Conservation (phyloP, 2,888 invertebrate genomes). For the Caenorhabditis becei region DNA sequence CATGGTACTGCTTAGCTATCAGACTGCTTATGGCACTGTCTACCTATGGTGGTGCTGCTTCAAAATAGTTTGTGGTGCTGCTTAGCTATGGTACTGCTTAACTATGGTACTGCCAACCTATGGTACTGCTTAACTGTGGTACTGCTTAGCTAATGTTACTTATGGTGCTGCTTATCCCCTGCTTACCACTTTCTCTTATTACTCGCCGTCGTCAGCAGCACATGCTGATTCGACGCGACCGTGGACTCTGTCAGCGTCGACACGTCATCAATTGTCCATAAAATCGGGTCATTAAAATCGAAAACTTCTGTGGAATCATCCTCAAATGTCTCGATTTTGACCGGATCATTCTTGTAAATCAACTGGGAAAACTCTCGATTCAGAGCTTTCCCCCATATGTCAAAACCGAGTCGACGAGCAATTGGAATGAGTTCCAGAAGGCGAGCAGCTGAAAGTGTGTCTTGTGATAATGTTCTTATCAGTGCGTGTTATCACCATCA, state of each 20-base stretch:
- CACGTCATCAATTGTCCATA: slow-evolving; percentile 23
- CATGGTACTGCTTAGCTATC: too few relatives aligned
- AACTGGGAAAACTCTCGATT: slow-evolving; percentile 34
- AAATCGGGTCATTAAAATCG: slow-evolving; percentile 20
- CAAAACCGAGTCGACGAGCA: slow-evolving; percentile 40
- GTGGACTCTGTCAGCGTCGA: slow-evolving; percentile 7
- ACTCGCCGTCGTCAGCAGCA: slow-evolving; percentile 17
- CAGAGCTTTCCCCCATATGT: slow-evolving; percentile 32
- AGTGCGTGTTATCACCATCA: background rate
- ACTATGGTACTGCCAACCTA: too few relatives aligned
- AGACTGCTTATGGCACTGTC: too few relatives aligned
- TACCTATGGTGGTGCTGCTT: too few relatives aligned
- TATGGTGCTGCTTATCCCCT: too few relatives aligned
- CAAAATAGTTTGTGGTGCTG: too few relatives aligned
- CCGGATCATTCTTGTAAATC: slow-evolving; percentile 9
- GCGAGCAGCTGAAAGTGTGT: slow-evolving; percentile 23
- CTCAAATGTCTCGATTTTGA: slow-evolving; percentile 17
- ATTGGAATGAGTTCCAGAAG: slow-evolving; percentile 34
- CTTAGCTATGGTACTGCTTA: too few relatives aligned
- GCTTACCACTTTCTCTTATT: slow-evolving; percentile 19
- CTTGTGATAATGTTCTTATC: too few relatives aligned
- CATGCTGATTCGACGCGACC: slow-evolving; percentile 16
- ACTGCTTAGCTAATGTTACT: too few relatives aligned
- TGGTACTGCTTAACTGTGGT: too few relatives aligned
- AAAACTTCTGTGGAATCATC: slow-evolving; percentile 1